Evolutionary conservation across 2,888 invertebrate species (phyloP), one percentile per base, ranked within the genome.

Genomic region (Hedya salicella): DNA sequence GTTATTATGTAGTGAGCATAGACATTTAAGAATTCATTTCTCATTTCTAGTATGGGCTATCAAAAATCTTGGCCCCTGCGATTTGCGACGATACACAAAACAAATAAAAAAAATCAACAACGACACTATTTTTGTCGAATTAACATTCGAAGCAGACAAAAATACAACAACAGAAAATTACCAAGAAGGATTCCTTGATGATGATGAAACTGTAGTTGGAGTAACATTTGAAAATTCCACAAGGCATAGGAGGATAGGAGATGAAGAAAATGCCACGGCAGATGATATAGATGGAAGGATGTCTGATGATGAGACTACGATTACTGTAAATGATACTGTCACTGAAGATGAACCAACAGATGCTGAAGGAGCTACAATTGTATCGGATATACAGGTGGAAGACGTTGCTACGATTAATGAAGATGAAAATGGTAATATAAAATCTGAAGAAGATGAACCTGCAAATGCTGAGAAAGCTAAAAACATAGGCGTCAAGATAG

Each of bases 81-180:
- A 70, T 48, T 0, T 87, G 82, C 53, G 60, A 61, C 78, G 14
- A 67, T 70, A n/a, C 44, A 65, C 1, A 71, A 81, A 36, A 72
- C 81, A 9, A 74, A 66, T 30, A 57, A 71, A 1, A 62, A 59
- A 0, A 13, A 49, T 2, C 13, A 17, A 46, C 25, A 50, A 21
- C 49, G 6, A 42, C 9, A 40, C 17, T 30, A 19, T 19, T 17
- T 4, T 17, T 46, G 9, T n/a, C n/a, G n/a, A n/a, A n/a, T n/a
- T n/a, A n/a, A n/a, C n/a, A n/a, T n/a, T n/a, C n/a, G n/a, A n/a
- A n/a, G n/a, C n/a, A n/a, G n/a, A n/a, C n/a, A n/a, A 3, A 2
- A 11, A 9, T 17, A 52, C 25, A 5, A 9, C n/a, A 30, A 9
- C 14, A 49, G 25, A 32, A 39, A 40, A 40, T 4, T n/a, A 9